Evolutionary conservation across 1,140 invertebrate genomes (phyloP), one percentile per base, ranked within the genome.

Genomic region (Lepidurus packardi): DNA sequence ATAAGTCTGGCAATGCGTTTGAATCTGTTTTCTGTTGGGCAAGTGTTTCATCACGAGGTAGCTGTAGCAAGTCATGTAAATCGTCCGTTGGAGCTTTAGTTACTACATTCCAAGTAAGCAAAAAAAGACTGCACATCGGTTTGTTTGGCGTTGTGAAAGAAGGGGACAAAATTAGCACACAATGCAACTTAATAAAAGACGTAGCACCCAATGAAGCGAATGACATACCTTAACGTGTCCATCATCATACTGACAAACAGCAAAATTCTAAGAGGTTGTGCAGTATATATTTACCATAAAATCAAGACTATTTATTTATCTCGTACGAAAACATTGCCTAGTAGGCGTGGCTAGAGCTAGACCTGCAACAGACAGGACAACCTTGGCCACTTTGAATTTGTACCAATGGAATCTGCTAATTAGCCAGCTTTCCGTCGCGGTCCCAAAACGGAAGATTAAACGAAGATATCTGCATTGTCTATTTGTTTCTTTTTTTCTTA

Each of bases 31-130:
- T 88, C 88, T 77, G 86, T 85, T 78, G 87, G 84, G 80, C 88
- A 42, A 80, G 75, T 16, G 80, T 78, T 24, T 79, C 85, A 75
- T 87, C 87, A 78, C 94, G 85, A 74, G 53, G 53, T 21, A 65
- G 21, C 21, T 91, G 90, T 65, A 96, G 84, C 42, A 94, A 84
- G 73, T 88, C 86, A 78, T 89, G 87, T 1, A 95, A 85, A 84
- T 89, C 89, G 84, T 90, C 89, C 80, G 88, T 89, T 43, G 80
- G 80, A 6, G 92, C 92, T 81, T 87, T 88, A 24, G 91, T 92
- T 34, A 92, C 92, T 73, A 95, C 93, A 88, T 95, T 95, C 89
- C 92, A 95, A 41, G 93, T 95, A 41, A 91, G 89, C 80, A 93
- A 89, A 83, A 92, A 93, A 78, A 93, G 86, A 82, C 91, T 92